Evolutionary conservation across 2,797 vertebrate species (phyloP), one percentile per base, ranked within the genome.

Genomic region (Hypotaenidia okinawae): DNA sequence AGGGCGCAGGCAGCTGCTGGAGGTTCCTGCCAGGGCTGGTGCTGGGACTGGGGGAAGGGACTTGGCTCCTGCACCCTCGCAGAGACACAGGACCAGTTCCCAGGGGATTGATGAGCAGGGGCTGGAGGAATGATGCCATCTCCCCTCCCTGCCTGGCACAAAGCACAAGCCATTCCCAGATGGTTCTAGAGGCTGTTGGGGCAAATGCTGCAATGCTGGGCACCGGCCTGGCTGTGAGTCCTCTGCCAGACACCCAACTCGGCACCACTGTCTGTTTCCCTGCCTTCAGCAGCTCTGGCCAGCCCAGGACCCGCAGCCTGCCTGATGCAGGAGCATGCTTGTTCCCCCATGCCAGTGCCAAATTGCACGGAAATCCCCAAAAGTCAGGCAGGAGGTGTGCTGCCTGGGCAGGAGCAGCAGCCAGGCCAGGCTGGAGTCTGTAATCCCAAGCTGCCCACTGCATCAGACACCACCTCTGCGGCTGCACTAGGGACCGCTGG

Each of bases 51-150:
- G 5, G 51, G 15, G 5, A 25, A 4, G 17, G 39, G 17, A 17
- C 27, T 62, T 0, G 2, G 4, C 28, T 37, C 35, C 58, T 0
- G 0, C 8, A 11, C 13, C 18, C 16, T 24, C 3, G 0, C 28
- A 45, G 25, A 14, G 41, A 22, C 12, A 12, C 1, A 22, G 22
- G 55, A 7, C 19, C 6, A 6, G 19, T 41, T 78, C 15, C 41
- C 21, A 3, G 4, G 4, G 55, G 8, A 4, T 41, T 76, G 55
- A 6, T 21, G 16, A 64, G 6, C 24, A 25, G 49, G 2, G 22
- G 2, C 0, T 39, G 69, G 28, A 69, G 69, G 55, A 15, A 13
- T 33, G 32, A 9, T 0, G 12, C 21, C 7, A 10, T 61, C 27
- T 57, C 49, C 1, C 18, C n/a, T 68, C 45, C 49, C 55, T 25